A percentile compares a stretch with the other conserved stretches of the same genome.
phyloP scores from a whole-genome alignment of 2,888 invertebrate genomes.

The Himalopsyche japonica region DNA sequence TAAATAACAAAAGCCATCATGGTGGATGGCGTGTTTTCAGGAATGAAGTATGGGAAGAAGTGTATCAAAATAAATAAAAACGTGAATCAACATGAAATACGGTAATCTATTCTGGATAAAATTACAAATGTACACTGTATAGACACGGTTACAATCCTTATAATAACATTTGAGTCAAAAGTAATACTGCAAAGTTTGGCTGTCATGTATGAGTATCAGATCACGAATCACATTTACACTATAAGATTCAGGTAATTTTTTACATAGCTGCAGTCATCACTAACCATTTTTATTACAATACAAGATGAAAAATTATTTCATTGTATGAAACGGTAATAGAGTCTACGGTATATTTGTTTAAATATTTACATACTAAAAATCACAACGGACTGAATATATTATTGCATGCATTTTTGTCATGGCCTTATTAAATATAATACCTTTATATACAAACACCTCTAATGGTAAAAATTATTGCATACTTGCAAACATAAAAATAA shows the following conservation, averaged over 20 bases:
- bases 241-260: background rate
- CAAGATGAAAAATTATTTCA: background rate
- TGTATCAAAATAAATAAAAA: background rate
- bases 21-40: no score
- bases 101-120: constrained; percentile 29
- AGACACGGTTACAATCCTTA: constrained; percentile 30
- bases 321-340: background rate
- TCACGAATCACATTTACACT: constrained; percentile 15
- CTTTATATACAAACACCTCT: constrained; percentile 24
- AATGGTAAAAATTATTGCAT: constrained; percentile 6
- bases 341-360: background rate
- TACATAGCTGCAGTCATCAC: background rate
- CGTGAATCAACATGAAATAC: constrained; percentile 29
- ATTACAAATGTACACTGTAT: constrained; percentile 30
- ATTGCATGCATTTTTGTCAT: constrained; percentile 12
- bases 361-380: background rate
- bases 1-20: no score
- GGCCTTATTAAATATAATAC: constrained; percentile 19
- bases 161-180: constrained; percentile 29
- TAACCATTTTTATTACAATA: background rate
- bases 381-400: background rate
- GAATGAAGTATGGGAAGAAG: no score
- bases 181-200: constrained; percentile 37
- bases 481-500: background rate
- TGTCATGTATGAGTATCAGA: constrained; percentile 32